phyloP scores from a whole-genome alignment of 1,140 invertebrate genomes.

The Aphelinus certus region DNA sequence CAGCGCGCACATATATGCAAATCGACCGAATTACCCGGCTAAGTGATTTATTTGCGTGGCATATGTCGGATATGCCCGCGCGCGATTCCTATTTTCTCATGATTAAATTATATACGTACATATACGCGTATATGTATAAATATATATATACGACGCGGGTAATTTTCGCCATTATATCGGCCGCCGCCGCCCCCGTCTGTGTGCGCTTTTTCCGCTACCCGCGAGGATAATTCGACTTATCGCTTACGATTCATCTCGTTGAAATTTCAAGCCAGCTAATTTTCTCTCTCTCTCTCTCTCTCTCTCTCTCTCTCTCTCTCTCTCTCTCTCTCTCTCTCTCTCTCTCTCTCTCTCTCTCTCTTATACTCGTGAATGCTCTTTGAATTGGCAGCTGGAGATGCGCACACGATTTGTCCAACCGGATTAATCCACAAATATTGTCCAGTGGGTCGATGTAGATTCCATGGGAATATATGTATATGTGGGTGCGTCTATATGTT shows the following conservation, averaged over 20 bases:
- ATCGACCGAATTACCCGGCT: conserved; percentile 5
- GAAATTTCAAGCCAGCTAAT: not conserved
- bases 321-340: too few species aligned
- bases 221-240: not conserved
- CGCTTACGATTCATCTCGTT: not conserved
- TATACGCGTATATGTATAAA: too few species aligned
- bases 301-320: too few species aligned
- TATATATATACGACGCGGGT: not conserved
- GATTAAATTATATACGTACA: conserved; percentile 12
- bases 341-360: too few species aligned
- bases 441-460: too few species aligned
- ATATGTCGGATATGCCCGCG: conserved; percentile 2
- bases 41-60: conserved; percentile 30
- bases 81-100: conserved; percentile 13
- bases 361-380: too few species aligned
- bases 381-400: too few species aligned
- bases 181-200: not conserved
- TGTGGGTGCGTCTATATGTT: too few species aligned
- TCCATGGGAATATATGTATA: too few species aligned
- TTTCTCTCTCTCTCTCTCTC: too few species aligned
- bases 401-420: too few species aligned
- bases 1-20: conserved; percentile 13
- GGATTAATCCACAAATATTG: too few species aligned
- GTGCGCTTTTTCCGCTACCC: not conserved
- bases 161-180: conserved; percentile 14